Conservation (phyloP, 2,888 invertebrate species). For the Calliopum simillimum region DNA sequence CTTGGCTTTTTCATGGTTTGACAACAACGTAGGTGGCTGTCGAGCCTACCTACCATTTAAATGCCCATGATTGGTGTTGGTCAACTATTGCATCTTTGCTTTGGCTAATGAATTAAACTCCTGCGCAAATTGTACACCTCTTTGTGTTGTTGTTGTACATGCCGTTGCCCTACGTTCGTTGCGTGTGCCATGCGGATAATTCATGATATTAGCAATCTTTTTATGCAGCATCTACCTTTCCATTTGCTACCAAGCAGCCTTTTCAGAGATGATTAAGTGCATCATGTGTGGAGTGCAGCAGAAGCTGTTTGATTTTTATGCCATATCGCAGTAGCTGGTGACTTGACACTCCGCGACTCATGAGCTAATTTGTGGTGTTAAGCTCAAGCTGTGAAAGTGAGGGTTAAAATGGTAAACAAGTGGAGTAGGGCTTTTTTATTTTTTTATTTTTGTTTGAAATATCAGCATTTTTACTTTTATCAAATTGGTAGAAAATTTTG, state of each 20-base stretch:
- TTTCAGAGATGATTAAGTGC: constrained; percentile 15
- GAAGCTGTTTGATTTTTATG: too few relatives aligned
- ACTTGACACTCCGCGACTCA: constrained; percentile 5
- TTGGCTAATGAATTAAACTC: constrained; percentile 9
- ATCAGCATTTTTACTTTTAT: too few relatives aligned
- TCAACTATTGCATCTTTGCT: background rate
- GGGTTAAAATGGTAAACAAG: background rate
- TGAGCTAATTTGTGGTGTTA: background rate
- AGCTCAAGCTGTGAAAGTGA: background rate
- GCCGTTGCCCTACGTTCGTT: background rate
- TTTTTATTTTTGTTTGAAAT: background rate
- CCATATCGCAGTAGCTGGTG: background rate
- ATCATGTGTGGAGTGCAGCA: constrained; percentile 2
- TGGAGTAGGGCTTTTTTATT: background rate
- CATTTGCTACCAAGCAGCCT: background rate
- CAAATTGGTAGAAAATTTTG: too few relatives aligned
- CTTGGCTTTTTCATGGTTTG: background rate
- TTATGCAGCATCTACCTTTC: background rate
- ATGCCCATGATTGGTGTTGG: constrained; percentile 2
- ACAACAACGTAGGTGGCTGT: constrained; percentile 7
- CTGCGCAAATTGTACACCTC: constrained; percentile 38
- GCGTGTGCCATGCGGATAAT: constrained; percentile 30
- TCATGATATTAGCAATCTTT: constrained; percentile 8
- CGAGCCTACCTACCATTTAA: background rate
- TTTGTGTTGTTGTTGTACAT: constrained; percentile 31